Base-by-base conservation (phyloP, 2,113 vertebrate species). In the Istiophorus platypterus region DNA sequence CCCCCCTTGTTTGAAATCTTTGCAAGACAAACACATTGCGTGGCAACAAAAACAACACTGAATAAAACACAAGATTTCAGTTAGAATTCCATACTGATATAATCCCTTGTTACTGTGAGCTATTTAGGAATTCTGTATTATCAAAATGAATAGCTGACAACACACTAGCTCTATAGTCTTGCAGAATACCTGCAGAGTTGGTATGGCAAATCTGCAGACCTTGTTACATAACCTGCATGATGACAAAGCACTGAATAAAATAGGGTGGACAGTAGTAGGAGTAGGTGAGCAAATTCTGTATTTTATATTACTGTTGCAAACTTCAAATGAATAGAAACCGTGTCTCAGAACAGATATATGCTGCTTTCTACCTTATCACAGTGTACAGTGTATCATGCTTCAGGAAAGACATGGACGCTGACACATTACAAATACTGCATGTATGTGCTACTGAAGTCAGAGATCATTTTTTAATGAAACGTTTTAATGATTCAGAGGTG, bases 21-120 rank as follows among this genome's bases (percentile, higher is more conserved):
- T 41, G n/a, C 31, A 66, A 69, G 27, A 70, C 57, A 80, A 74
- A 65, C 31, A 58, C 69, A 72, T 64, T 82, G 51, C 51, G 45
- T n/a, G n/a, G n/a, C 24, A 5, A 66, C 47, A 72, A 56, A 89
- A 85, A 74, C 45, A 82, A 54, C 78, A 79, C 64, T 88, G 85
- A 89, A 74, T 87, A 83, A 89, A 90, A 88, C 80, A 82, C 64
- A 51, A 68, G 72, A 34, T 69, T 84, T 69, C 70, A 65, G 80
- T 52, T 49, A 77, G 66, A 47, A 64, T 37, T 56, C 49, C 62
- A 51, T 15, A 39, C 62, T 71, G 79, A 84, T 81, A 67, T 81
- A 86, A 89, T 70, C 82, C 27, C 29, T 9, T 34, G 56, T 80
- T 81, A 75, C 61, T 51, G 22, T 14, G 34, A 62, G 65, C 62